Evolutionary conservation across 1,140 invertebrate species (phyloP).

Genomic region (Leptinotarsa undecemlineata): DNA sequence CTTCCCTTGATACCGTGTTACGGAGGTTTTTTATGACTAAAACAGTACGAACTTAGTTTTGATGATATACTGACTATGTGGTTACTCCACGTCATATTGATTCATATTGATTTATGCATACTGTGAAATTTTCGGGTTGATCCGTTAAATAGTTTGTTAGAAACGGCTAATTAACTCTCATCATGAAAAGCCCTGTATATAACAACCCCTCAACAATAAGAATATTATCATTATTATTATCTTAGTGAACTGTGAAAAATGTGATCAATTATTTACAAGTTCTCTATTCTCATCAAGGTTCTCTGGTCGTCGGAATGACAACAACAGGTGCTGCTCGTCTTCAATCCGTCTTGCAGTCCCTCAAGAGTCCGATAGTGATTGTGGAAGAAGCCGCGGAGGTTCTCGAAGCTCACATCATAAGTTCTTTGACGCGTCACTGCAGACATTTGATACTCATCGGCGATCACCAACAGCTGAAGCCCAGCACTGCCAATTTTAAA

Average conservation of each 20-base stretch:
- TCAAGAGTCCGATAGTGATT: slow-evolving; percentile 71
- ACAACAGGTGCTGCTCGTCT: slow-evolving; percentile 75
- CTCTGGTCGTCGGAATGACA: slow-evolving; percentile 72
- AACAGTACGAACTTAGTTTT: no score
- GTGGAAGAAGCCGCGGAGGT: slow-evolving; percentile 89
- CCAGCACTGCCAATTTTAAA: slow-evolving; percentile 64
- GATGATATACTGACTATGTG: no score
- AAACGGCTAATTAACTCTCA: no score
- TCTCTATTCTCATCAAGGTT: not conserved
- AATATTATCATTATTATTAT: no score
- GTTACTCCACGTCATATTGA: no score
- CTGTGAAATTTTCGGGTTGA: no score
- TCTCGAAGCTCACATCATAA: slow-evolving; percentile 75
- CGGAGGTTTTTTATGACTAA: no score
- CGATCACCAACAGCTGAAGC: slow-evolving; percentile 77
- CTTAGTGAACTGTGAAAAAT: not conserved
- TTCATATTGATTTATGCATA: no score
- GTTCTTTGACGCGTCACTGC: slow-evolving; percentile 70
- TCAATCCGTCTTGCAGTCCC: slow-evolving; percentile 62
- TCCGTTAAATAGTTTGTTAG: no score
- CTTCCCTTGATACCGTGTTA: no score
- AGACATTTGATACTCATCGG: slow-evolving; percentile 75
- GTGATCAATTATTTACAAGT: not conserved
- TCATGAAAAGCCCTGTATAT: no score
- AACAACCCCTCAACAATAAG: no score